Conservation (phyloP, 2,888 invertebrate genomes). For the Glyphotaelius pellucidus region DNA sequence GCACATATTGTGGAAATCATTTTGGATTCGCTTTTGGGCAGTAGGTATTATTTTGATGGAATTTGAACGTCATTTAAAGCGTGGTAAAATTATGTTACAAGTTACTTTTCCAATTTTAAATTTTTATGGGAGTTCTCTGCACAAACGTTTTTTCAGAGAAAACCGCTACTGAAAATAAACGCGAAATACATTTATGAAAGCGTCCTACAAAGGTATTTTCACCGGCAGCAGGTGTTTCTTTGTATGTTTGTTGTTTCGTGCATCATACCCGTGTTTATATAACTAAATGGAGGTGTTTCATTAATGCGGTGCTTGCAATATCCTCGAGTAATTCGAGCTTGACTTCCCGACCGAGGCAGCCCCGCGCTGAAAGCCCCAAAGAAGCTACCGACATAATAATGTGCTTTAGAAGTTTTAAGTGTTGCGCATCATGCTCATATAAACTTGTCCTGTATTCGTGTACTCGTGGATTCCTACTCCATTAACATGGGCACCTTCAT, state of each 20-base stretch:
- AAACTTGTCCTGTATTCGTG: conserved; percentile 10
- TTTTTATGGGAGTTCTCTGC: too few relatives aligned
- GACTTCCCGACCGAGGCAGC: neutral
- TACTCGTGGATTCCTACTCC: conserved; percentile 10
- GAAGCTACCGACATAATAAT: conserved; percentile 15
- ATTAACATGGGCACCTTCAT: conserved; percentile 9
- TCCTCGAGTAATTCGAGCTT: conserved; percentile 19
- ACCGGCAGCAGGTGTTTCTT: neutral
- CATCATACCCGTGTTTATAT: neutral
- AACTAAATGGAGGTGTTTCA: conserved; percentile 20
- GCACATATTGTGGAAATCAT: too few relatives aligned
- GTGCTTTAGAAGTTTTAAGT: conserved; percentile 14
- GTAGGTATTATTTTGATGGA: too few relatives aligned
- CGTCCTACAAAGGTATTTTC: neutral
- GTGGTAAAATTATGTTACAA: too few relatives aligned
- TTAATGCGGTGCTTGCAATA: conserved; percentile 2
- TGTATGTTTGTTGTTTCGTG: neutral
- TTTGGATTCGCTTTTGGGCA: too few relatives aligned
- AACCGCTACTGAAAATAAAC: neutral
- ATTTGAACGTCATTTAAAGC: too few relatives aligned
- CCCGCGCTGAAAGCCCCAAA: neutral
- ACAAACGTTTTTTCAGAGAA: neutral
- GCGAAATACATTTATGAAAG: neutral
- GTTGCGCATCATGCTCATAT: neutral
- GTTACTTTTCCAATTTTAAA: too few relatives aligned